Evolutionary conservation across 1,140 invertebrate genomes (phyloP), one percentile per base, ranked within the genome.

Genomic region (Brachionus rubens): DNA sequence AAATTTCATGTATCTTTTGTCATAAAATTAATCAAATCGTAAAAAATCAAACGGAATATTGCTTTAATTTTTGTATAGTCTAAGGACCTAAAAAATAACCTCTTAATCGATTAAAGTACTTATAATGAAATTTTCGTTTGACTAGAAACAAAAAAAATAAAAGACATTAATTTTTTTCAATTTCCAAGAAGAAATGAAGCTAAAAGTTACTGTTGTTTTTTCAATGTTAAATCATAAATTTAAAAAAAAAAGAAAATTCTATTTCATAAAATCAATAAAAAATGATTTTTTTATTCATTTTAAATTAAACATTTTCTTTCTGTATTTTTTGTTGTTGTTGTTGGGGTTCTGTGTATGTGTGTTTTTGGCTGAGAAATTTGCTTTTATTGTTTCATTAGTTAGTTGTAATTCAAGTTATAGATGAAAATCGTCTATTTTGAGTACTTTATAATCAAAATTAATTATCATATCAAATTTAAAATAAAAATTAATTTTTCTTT

Each of bases 381-480:
- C 28, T 3, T 59, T 59, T 59, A 59, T 59, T 59, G 54, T 59
- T 59, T 59, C 54, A 59, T 59, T 59, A 59, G 54, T 59, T 59
- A 59, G 54, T 59, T 59, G 54, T 59, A 59, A 33, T 56, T 56
- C 16, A 24, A 21, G 16, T 16, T 24, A 19, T 52, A n/a, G n/a
- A 10, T 52, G 48, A 52, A 52, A 19, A 52, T 16, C 21, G 9
- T 24, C 24, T 21, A 9, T 52, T 52, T 16, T 52, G 21, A 52
- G 48, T 52, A 21, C 48, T 21, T 9, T 10, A 9, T 52, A 24
- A 21, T 47, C 19, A n/a, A n/a, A 12, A 47, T 52, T 52, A 10
- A 52, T 52, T 21, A 9, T 7, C 48, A 21, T 52, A 21, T 16
- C 48, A 21, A 19, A 52, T 21, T 52, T 24, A 52, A 36, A 36